Percentiles rank a stretch among this genome's conserved stretches.
These are phyloP conservation scores for Mythimna albipuncta DNA, from an alignment of 2,888 invertebrate genomes.

Conservation along the genomic window DNA sequence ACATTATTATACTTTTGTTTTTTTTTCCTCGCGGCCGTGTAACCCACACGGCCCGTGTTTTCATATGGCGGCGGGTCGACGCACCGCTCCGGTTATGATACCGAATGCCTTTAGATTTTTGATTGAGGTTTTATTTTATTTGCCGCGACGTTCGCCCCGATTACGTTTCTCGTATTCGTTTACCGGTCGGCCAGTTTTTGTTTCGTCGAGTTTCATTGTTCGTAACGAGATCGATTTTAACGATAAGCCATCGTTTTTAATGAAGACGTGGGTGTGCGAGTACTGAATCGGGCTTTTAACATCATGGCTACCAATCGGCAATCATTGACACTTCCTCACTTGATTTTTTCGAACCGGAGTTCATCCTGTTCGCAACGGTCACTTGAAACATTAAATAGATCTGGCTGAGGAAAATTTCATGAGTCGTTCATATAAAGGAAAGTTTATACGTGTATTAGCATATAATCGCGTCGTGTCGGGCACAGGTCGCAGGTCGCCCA, in stretches of 20 bases:
- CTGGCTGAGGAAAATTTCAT: conserved; percentile 62
- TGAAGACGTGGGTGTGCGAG: conserved; percentile 88
- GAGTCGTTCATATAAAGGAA: conserved; percentile 73
- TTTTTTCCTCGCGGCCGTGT: conserved; percentile 84
- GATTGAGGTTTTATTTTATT: conserved; percentile 90
- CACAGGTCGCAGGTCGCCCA: conserved; percentile 73
- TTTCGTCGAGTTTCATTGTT: conserved; percentile 89
- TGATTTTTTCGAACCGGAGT: conserved; percentile 33
- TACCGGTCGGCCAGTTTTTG: conserved; percentile 87
- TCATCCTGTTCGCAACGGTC: not conserved
- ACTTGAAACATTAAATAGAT: conserved; percentile 52
- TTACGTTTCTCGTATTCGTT: conserved; percentile 89
- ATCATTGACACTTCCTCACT: conserved; percentile 55
- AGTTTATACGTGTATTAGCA: conserved; percentile 81
- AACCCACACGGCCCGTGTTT: conserved; percentile 84
- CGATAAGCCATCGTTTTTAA: conserved; percentile 86
- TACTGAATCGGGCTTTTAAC: conserved; percentile 71
- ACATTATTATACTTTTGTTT: conserved; percentile 89
- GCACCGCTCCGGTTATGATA: conserved; percentile 88
- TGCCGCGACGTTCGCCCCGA: conserved; percentile 85
- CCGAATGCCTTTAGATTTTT: conserved; percentile 88
- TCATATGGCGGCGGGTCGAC: conserved; percentile 87
- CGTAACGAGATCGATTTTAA: conserved; percentile 88
- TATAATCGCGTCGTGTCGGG: conserved; percentile 73
- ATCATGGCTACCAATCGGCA: conserved; percentile 59